Conservation (phyloP, 2,113 vertebrate species). For the Myodes glareolus region DNA sequence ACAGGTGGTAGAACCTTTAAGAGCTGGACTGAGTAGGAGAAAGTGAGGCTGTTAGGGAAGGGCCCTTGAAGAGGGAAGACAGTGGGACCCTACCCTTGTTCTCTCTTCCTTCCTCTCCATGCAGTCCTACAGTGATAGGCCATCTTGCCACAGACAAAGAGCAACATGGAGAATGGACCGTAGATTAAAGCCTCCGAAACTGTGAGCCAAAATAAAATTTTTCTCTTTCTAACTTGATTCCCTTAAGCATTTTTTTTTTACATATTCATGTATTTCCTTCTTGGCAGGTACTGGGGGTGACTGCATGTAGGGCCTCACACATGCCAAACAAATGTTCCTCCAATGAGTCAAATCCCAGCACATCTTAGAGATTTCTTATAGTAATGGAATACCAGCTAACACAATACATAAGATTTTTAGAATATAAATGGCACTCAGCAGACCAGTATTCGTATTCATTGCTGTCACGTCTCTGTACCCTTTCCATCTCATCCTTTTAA, state of each 20-base stretch:
- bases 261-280: not conserved
- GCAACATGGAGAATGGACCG: not conserved
- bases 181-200: not conserved
- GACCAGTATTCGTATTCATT: not conserved
- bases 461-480: not conserved
- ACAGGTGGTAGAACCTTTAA: not conserved
- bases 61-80: not conserved
- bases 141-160: not conserved
- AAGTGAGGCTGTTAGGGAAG: not conserved
- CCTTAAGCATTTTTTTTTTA: not conserved
- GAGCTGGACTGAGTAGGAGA: not conserved
- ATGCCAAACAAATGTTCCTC: not conserved
- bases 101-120: not conserved
- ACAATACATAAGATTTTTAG: not conserved
- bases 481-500: not conserved
- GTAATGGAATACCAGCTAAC: not conserved
- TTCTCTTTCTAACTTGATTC: not conserved
- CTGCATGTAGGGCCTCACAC: not conserved
- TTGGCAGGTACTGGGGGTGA: not conserved
- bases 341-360: not conserved
- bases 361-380: not conserved
- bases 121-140: not conserved
- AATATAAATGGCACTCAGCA: not conserved
- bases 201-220: not conserved
- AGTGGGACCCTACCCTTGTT: not conserved